Evolutionary conservation across 2,888 invertebrate genomes (phyloP).

Genomic region (Agrochola circellaris): DNA sequence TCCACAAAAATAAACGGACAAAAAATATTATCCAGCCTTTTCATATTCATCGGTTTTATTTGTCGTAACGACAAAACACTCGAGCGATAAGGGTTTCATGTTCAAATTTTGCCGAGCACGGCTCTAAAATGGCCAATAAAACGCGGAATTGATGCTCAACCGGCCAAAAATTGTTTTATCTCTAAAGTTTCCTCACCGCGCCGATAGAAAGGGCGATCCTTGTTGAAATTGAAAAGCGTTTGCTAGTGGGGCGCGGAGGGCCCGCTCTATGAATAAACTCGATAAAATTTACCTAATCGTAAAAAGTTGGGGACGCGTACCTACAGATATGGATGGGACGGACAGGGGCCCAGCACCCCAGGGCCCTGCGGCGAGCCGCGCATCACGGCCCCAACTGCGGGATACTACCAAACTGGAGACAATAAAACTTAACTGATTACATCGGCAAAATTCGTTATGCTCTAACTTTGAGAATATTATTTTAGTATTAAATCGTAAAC

Average conservation of each 20-base stretch:
- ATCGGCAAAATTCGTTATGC: slow-evolving; percentile 59
- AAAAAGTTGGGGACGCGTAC: slow-evolving; percentile 76
- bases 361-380: slow-evolving; percentile 9
- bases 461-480: slow-evolving; percentile 55
- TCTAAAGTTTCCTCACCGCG: slow-evolving; percentile 76
- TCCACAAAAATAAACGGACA: slow-evolving; percentile 55
- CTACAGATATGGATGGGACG: slow-evolving; percentile 56
- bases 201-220: slow-evolving; percentile 76
- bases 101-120: slow-evolving; percentile 67
- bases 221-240: slow-evolving; percentile 86
- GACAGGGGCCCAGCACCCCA: slow-evolving; percentile 22
- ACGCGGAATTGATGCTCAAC: slow-evolving; percentile 73
- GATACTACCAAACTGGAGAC: slow-evolving; percentile 55
- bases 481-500: slow-evolving; percentile 60
- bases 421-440: slow-evolving; percentile 64
- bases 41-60: slow-evolving; percentile 69
- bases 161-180: slow-evolving; percentile 82
- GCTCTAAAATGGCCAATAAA: slow-evolving; percentile 72
- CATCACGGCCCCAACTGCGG: slow-evolving; percentile 29
- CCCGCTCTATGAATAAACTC: slow-evolving; percentile 84
- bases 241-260: slow-evolving; percentile 68
- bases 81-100: slow-evolving; percentile 67
- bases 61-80: slow-evolving; percentile 70
- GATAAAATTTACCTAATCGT: slow-evolving; percentile 84
- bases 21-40: slow-evolving; percentile 61